A percentile compares a stretch with the other conserved stretches of the same genome.
Conservation (phyloP, 2,113 vertebrate genomes). For the Onychostruthus taczanowskii region DNA sequence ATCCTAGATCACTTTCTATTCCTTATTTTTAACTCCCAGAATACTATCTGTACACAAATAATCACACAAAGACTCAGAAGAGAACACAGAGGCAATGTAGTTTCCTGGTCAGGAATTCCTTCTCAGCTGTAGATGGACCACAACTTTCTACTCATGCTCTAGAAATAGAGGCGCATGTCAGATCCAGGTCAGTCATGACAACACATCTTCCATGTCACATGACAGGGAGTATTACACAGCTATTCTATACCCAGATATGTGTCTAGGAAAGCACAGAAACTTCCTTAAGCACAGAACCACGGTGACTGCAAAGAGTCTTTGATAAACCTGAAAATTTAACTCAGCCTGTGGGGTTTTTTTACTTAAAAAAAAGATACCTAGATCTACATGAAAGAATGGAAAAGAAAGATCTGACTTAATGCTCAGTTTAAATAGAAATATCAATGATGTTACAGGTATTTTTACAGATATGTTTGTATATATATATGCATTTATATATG, state of each 20-base stretch:
- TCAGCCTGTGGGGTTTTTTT: fast-evolving
- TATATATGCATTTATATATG: no score
- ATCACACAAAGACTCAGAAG: background rate
- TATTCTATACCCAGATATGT: background rate
- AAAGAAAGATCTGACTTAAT: background rate
- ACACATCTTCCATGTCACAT: fast-evolving
- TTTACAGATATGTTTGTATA: background rate
- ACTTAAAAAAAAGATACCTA: background rate
- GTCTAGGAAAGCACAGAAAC: background rate
- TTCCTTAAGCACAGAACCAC: background rate
- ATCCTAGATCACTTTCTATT: background rate
- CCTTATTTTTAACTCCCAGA: background rate
- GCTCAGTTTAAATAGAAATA: background rate
- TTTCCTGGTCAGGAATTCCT: background rate
- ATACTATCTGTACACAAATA: background rate
- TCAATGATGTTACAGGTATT: background rate
- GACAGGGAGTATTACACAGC: background rate
- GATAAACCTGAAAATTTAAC: background rate
- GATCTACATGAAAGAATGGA: background rate
- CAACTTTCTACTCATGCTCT: background rate
- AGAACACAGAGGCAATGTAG: background rate
- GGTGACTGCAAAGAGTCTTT: background rate
- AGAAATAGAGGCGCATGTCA: background rate
- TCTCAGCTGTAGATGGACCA: background rate
- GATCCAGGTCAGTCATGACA: background rate